Conservation (phyloP, 2,888 invertebrate species). For the Brachyptera putata region DNA sequence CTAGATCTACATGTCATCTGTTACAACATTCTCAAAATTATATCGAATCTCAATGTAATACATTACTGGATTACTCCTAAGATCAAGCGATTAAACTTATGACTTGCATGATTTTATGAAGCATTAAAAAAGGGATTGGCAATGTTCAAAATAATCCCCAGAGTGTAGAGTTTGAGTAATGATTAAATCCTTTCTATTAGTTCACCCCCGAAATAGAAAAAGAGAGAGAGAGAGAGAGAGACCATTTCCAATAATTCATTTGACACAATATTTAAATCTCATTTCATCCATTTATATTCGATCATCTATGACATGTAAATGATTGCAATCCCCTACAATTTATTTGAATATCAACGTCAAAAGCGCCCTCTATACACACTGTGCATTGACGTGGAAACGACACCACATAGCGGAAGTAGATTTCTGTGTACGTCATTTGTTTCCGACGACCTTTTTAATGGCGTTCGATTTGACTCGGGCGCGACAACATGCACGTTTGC, state of each 20-base stretch:
- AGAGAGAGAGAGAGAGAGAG: too few relatives aligned
- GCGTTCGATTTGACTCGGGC: constrained; percentile 1
- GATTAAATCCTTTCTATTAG: constrained; percentile 9
- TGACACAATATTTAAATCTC: constrained; percentile 14
- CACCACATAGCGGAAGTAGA: constrained; percentile 40
- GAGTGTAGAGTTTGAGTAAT: neutral
- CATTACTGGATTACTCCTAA: neutral
- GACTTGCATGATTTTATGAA: neutral
- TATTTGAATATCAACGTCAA: constrained; percentile 23
- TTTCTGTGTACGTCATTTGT: constrained; percentile 45
- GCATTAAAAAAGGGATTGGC: too few relatives aligned
- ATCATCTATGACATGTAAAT: constrained; percentile 20
- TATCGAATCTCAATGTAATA: neutral
- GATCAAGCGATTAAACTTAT: neutral
- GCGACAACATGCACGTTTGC: too few relatives aligned
- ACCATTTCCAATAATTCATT: constrained; percentile 3
- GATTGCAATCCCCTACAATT: constrained; percentile 15
- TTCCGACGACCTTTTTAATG: constrained; percentile 27
- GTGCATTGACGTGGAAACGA: constrained; percentile 12
- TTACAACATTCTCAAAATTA: too few relatives aligned
- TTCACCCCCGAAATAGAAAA: neutral
- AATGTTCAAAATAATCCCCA: neutral
- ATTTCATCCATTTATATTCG: constrained; percentile 12
- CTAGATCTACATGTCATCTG: too few relatives aligned
- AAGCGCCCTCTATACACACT: constrained; percentile 16